Base-by-base conservation (phyloP, 2,888 invertebrate genomes). In the Temnothorax rugatulus region DNA sequence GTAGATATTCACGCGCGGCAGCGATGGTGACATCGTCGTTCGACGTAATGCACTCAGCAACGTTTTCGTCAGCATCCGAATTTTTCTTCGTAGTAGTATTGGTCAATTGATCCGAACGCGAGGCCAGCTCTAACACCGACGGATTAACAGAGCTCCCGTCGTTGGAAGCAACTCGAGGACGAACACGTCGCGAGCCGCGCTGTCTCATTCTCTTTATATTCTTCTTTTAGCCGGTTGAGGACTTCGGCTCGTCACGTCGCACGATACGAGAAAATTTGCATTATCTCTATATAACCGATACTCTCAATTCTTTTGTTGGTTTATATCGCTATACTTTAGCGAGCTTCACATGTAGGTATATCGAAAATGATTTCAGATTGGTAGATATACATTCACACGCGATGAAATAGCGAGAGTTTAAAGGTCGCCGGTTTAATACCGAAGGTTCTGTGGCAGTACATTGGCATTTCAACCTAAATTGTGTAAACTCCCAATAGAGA, bases 151-250 rank as follows among this genome's bases (percentile, higher is more conserved):
- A 89, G 89, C 89, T 92, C 85, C 90, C 91, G 84, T 92, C 89
- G 75, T 88, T 91, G 66, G 92, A 93, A 92, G 91, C 89, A 69
- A 92, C 91, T 91, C 92, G 93, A 90, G 93, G 90, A 87, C 91
- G 92, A 44, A 88, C 86, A 69, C 91, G 91, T 81, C 91, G 91
- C 79, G 92, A 92, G 54, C 92, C 88, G 82, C 92, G 92, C 89
- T 92, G 91, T 83, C 93, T 92, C 94, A 93, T 93, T 87, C 21
- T 88, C 71, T 91, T 87, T 52, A 84, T 86, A 77, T 84, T 54
- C 84, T 87, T 86, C 87, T 91, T 21, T 52, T 89, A 89, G 84
- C 88, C 88, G 44, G 64, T 87, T 63, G 87, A 86, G 87, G 90
- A 89, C 86, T 92, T 90, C 89, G 79, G 9, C 0, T 66, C 66